phyloP scores from a whole-genome alignment of 64 coral and sea anemone genomes.

The Orbicella faveolata region DNA sequence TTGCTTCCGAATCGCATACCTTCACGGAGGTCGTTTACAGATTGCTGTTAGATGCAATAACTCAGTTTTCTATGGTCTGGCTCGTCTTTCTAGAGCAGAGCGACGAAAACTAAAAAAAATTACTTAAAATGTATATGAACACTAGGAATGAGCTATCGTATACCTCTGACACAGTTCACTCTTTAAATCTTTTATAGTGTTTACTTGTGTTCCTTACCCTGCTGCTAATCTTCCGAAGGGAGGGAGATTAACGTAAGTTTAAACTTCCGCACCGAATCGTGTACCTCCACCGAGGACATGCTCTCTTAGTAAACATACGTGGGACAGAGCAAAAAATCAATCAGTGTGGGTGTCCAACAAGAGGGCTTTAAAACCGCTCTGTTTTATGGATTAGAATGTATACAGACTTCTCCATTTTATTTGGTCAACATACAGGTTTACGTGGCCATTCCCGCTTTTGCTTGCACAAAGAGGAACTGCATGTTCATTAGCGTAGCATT shows the following conservation, averaged over 20 bases:
- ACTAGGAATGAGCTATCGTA: background rate
- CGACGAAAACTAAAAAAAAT: no score
- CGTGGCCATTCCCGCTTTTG: no score
- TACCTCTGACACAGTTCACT: background rate
- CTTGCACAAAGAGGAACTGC: no score
- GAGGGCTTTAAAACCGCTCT: no score
- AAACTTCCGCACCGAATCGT: background rate
- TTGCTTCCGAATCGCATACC: background rate
- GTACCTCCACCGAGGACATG: background rate
- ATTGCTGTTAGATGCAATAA: no score
- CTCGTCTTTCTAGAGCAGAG: background rate
- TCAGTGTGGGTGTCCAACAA: conserved; percentile 1
- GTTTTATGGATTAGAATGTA: no score
- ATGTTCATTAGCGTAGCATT: no score
- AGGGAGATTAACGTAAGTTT: background rate
- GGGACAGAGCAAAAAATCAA: background rate
- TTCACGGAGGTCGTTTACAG: no score
- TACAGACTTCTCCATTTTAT: no score
- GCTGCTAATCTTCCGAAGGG: background rate
- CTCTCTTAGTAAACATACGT: background rate
- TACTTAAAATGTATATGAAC: no score
- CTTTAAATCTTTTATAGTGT: background rate
- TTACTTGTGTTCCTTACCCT: background rate
- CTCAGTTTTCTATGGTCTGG: background rate
- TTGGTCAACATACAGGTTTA: no score